Evolutionary conservation across 2,888 invertebrate species (phyloP).

Genomic region (Agelastica alni): DNA sequence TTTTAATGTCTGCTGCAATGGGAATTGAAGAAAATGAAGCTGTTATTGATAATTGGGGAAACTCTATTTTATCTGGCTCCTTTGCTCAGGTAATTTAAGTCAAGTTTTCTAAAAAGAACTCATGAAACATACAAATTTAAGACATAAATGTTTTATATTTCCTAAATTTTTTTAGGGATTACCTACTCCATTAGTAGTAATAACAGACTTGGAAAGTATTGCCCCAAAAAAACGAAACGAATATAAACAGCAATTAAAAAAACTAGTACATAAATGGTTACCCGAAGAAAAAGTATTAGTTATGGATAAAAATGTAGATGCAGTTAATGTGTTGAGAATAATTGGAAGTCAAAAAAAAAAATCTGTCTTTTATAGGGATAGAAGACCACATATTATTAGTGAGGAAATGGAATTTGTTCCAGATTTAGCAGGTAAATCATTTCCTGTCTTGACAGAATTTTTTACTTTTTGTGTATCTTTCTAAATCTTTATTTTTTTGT

Average conservation of each 20-base stretch:
- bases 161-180: slow-evolving; percentile 61
- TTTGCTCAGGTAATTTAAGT: slow-evolving; percentile 68
- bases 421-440: slow-evolving; percentile 53
- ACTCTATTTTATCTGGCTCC: slow-evolving; percentile 74
- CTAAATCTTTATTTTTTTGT: neutral
- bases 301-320: slow-evolving; percentile 76
- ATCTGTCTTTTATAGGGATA: slow-evolving; percentile 73
- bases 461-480: too few relatives aligned
- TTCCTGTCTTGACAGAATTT: too few relatives aligned
- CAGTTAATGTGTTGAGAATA: slow-evolving; percentile 70
- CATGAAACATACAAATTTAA: neutral
- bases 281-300: slow-evolving; percentile 82
- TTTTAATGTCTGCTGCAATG: slow-evolving; percentile 71
- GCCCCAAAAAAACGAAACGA: slow-evolving; percentile 73
- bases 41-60: slow-evolving; percentile 79
- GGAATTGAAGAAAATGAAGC: slow-evolving; percentile 62
- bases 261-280: slow-evolving; percentile 69
- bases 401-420: slow-evolving; percentile 75
- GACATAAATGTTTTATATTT: too few relatives aligned
- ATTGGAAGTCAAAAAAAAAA: slow-evolving; percentile 85
- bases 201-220: slow-evolving; percentile 76
- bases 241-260: slow-evolving; percentile 69
- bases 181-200: slow-evolving; percentile 76
- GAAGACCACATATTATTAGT: slow-evolving; percentile 81
- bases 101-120: too few relatives aligned